Evolutionary conservation across 2,888 invertebrate genomes (phyloP).

Genomic region (Tillus elongatus): DNA sequence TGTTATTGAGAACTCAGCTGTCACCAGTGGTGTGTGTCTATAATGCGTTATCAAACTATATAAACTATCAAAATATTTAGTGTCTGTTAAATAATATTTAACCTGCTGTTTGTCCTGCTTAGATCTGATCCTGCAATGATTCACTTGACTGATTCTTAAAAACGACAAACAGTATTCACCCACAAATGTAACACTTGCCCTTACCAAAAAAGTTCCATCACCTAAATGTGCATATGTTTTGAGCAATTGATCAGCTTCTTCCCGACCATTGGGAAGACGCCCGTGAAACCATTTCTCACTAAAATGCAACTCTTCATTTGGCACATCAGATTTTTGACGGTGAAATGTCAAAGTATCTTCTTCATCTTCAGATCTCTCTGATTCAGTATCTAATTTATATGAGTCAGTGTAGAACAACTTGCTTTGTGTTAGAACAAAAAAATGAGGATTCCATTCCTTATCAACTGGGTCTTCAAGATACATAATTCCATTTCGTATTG

Average conservation of each 20-base stretch:
- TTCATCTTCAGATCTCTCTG: conserved; percentile 38
- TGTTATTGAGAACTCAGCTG: conserved; percentile 82
- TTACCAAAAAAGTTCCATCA: conserved; percentile 86
- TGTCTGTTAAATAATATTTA: conserved; percentile 84
- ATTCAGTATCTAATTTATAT: conserved; percentile 35
- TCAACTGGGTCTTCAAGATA: conserved; percentile 83
- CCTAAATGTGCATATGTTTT: conserved; percentile 71
- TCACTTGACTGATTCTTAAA: conserved; percentile 81
- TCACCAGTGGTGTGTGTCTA: conserved; percentile 73
- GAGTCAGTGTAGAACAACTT: conserved; percentile 83
- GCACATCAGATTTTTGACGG: conserved; percentile 53
- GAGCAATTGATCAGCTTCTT: conserved; percentile 71
- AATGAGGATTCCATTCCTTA: conserved; percentile 87
- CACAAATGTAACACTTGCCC: conserved; percentile 91
- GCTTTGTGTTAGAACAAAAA: conserved; percentile 81
- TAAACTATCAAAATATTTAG: conserved; percentile 81
- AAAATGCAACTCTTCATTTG: conserved; percentile 83
- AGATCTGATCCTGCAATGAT: conserved; percentile 85
- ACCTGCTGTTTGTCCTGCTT: conserved; percentile 82
- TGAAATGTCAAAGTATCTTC: conserved; percentile 39
- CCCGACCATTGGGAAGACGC: conserved; percentile 66
- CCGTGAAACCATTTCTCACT: conserved; percentile 94
- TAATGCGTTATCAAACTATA: conserved; percentile 89
- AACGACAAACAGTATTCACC: conserved; percentile 94
- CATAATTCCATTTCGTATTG: conserved; percentile 82